These are phyloP conservation scores for Acrocyrtus sp. DNA, from an alignment of 2,888 invertebrate genomes.

Conservation along the genomic window DNA sequence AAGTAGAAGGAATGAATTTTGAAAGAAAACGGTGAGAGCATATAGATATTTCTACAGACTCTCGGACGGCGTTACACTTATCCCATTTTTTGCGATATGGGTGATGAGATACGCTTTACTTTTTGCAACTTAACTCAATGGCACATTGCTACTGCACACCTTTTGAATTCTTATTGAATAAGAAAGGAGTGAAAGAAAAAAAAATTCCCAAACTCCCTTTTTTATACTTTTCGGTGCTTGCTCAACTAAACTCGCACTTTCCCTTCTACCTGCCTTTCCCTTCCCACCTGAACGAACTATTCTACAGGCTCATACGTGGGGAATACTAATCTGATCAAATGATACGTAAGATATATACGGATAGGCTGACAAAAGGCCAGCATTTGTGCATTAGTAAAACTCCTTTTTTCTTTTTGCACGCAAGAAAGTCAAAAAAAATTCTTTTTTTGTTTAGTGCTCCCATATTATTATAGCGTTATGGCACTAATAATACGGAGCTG, in stretches of 20 bases:
- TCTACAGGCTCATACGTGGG: background rate
- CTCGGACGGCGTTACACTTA: too few species aligned
- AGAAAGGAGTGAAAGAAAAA: background rate
- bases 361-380: background rate
- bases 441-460: too few species aligned
- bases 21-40: background rate
- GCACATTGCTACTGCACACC: constrained; percentile 12
- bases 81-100: background rate
- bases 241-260: too few species aligned
- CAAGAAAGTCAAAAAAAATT: background rate
- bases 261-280: background rate
- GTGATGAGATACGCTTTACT: background rate
- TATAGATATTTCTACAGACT: too few species aligned
- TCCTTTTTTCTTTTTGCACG: background rate
- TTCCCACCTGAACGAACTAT: background rate
- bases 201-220: background rate
- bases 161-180: constrained; percentile 26
- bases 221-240: background rate
- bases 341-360: background rate
- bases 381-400: too few species aligned
- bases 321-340: background rate
- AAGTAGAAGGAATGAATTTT: background rate
- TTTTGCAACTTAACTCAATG: background rate
- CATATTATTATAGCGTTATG: background rate
- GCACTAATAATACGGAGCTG: constrained; percentile 1